A percentile compares a stretch with the other conserved stretches of the same genome.
These are phyloP conservation scores for Garrulus glandarius DNA, from an alignment of 2,797 vertebrate species.

Conservation along the genomic window DNA sequence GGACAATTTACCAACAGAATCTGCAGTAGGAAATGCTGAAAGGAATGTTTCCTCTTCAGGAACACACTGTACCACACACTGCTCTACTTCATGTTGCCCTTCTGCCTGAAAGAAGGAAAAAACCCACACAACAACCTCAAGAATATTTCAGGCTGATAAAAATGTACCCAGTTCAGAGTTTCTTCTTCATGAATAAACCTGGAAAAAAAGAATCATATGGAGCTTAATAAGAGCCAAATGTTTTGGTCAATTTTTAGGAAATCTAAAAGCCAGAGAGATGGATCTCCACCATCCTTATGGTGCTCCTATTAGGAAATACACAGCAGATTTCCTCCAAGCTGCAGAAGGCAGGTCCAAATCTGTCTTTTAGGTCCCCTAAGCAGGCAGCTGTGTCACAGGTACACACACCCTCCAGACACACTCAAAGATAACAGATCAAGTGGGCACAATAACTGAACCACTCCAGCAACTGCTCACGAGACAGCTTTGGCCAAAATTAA, in stretches of 20 bases:
- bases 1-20: background rate
- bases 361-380: background rate
- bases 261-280: background rate
- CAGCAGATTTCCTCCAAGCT: background rate
- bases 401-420: background rate
- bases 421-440: background rate
- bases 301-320: background rate
- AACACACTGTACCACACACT: background rate
- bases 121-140: background rate
- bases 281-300: background rate
- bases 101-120: background rate
- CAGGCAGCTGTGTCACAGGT: background rate
- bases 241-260: background rate
- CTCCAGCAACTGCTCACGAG: accelerated
- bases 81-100: background rate
- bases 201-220: accelerated
- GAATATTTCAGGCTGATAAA: background rate
- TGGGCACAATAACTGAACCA: background rate
- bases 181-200: background rate
- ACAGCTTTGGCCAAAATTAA: background rate
- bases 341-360: background rate
- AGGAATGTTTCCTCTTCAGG: background rate
- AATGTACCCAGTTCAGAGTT: background rate
- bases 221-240: background rate
- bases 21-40: background rate